Conservation (phyloP, 2,888 invertebrate species). For the Eupsilia transversa region DNA sequence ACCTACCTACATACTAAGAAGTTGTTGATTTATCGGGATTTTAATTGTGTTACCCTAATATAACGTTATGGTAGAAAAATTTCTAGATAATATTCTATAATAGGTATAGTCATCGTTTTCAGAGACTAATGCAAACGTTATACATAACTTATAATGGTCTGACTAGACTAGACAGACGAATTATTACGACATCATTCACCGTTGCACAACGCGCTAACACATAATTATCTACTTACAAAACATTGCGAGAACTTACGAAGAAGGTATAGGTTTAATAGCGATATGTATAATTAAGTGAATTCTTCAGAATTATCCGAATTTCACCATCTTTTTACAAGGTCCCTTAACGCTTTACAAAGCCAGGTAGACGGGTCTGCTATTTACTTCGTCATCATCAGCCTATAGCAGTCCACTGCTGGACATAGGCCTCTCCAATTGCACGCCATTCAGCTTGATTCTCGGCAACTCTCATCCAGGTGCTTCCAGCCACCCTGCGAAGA, state of each 20-base stretch:
- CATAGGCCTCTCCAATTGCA: no score
- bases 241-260: constrained; percentile 66
- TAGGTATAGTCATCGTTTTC: background rate
- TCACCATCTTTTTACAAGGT: constrained; percentile 10
- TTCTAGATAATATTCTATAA: background rate
- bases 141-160: constrained; percentile 34
- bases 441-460: no score
- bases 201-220: constrained; percentile 70
- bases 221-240: constrained; percentile 65
- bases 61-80: background rate
- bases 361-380: background rate
- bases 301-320: background rate
- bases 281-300: background rate
- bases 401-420: no score
- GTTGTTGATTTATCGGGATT: background rate
- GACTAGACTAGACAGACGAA: constrained; percentile 56
- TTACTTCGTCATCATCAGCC: no score
- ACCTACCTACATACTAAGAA: background rate
- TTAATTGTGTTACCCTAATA: no score
- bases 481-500: no score
- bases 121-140: constrained; percentile 14
- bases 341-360: background rate
- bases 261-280: constrained; percentile 7
- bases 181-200: constrained; percentile 65
- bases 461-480: no score